phyloP scores from a whole-genome alignment of 2,797 vertebrate species.

The Limosa lapponica region DNA sequence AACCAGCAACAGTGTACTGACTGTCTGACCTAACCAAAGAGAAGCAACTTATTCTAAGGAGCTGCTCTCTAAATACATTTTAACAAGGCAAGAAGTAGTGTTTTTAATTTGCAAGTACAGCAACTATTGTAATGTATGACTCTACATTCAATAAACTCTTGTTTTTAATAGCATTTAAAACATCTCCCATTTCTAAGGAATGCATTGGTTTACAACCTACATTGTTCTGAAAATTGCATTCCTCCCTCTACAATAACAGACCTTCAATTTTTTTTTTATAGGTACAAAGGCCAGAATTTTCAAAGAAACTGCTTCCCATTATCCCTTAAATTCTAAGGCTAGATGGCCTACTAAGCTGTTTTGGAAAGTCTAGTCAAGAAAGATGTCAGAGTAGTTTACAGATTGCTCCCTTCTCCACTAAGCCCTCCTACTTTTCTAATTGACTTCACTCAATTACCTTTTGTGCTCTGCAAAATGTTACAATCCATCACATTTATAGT shows the following conservation, averaged over 20 bases:
- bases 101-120: neutral
- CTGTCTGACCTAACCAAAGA: slow-evolving; percentile 17
- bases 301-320: neutral
- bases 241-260: neutral
- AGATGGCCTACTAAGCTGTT: neutral
- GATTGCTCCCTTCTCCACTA: neutral
- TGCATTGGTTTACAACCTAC: neutral
- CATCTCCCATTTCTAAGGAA: neutral
- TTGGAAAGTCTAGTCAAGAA: neutral
- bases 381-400: neutral
- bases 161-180: neutral
- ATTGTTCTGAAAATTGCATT: neutral
- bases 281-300: neutral
- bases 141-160: neutral
- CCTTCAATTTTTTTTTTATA: neutral
- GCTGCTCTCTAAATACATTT: slow-evolving; percentile 11
- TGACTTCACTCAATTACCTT: slow-evolving; percentile 53
- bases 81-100: neutral
- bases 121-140: neutral
- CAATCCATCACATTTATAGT: slow-evolving; percentile 50
- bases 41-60: neutral
- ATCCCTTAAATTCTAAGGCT: neutral
- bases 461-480: slow-evolving; percentile 41
- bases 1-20: slow-evolving; percentile 4
- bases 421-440: slow-evolving; percentile 55